Conservation (phyloP, 2,888 invertebrate genomes). For the Mellilla xanthometata region DNA sequence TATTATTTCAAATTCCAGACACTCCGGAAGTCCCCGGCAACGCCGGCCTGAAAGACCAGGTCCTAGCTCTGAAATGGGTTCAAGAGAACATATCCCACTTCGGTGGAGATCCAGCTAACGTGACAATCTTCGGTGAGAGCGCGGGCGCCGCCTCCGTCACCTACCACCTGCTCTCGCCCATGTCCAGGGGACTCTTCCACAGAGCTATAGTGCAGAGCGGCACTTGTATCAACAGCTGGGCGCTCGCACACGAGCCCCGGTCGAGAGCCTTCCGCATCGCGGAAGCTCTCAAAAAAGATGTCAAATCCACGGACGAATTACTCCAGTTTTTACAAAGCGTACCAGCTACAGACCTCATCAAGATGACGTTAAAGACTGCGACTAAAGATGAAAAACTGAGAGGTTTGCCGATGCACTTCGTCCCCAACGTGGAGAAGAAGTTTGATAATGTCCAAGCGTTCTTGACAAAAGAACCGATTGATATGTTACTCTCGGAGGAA, state of each 20-base stretch:
- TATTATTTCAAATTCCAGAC: slow-evolving; percentile 32
- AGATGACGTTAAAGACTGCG: slow-evolving; percentile 41
- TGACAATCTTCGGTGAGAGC: slow-evolving; percentile 69
- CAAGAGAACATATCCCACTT: slow-evolving; percentile 54
- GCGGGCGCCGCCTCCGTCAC: slow-evolving; percentile 63
- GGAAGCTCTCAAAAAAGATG: slow-evolving; percentile 53
- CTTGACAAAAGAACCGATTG: slow-evolving; percentile 45
- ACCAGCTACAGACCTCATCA: slow-evolving; percentile 45
- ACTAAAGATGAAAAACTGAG: slow-evolving; percentile 49
- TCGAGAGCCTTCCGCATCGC: slow-evolving; percentile 54
- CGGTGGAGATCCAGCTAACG: slow-evolving; percentile 57
- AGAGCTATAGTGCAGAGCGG: slow-evolving; percentile 67
- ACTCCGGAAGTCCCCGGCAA: slow-evolving; percentile 60
- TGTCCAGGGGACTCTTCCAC: slow-evolving; percentile 63
- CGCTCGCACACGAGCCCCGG: slow-evolving; percentile 37
- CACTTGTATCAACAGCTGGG: slow-evolving; percentile 53
- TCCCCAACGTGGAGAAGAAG: slow-evolving; percentile 55
- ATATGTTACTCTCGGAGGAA: slow-evolving; percentile 43
- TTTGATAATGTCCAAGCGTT: slow-evolving; percentile 48
- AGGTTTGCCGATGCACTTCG: slow-evolving; percentile 52
- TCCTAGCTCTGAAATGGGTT: slow-evolving; percentile 55
- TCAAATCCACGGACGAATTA: slow-evolving; percentile 45
- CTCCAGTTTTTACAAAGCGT: slow-evolving; percentile 46
- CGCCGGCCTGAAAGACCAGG: slow-evolving; percentile 66
- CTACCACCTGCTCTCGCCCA: slow-evolving; percentile 62